Conservation (phyloP, 2,797 vertebrate species). For the Hydrophis major region DNA sequence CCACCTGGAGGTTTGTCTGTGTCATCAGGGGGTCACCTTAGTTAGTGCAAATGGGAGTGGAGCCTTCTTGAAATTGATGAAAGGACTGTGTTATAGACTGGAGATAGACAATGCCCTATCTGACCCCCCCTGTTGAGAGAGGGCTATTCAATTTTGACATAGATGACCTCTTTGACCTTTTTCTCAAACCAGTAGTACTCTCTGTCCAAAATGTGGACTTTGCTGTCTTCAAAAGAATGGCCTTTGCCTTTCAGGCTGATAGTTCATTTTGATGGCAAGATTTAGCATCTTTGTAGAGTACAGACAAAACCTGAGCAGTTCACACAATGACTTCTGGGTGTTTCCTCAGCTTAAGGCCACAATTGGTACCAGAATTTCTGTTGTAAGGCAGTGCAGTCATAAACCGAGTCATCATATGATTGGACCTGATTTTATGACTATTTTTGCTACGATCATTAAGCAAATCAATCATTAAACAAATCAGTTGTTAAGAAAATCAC, state of each 20-base stretch:
- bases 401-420: background rate
- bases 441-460: background rate
- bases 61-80: too few relatives aligned
- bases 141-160: too few relatives aligned
- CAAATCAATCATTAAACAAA: background rate
- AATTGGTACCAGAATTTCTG: background rate
- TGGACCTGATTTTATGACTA: background rate
- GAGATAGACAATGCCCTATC: too few relatives aligned
- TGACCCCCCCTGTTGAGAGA: too few relatives aligned
- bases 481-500: background rate
- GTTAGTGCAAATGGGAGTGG: too few relatives aligned
- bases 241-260: background rate
- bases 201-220: too few relatives aligned
- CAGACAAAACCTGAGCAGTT: background rate
- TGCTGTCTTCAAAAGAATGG: too few relatives aligned
- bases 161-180: too few relatives aligned
- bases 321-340: background rate
- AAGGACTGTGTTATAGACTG: too few relatives aligned
- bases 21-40: too few relatives aligned
- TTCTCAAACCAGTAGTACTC: too few relatives aligned
- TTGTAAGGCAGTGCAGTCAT: background rate
- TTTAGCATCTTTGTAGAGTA: background rate
- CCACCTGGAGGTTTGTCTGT: too few relatives aligned
- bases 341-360: background rate
- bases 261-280: background rate